Base-by-base conservation (phyloP, 2,888 invertebrate species). In the Ennomos quercinarius region DNA sequence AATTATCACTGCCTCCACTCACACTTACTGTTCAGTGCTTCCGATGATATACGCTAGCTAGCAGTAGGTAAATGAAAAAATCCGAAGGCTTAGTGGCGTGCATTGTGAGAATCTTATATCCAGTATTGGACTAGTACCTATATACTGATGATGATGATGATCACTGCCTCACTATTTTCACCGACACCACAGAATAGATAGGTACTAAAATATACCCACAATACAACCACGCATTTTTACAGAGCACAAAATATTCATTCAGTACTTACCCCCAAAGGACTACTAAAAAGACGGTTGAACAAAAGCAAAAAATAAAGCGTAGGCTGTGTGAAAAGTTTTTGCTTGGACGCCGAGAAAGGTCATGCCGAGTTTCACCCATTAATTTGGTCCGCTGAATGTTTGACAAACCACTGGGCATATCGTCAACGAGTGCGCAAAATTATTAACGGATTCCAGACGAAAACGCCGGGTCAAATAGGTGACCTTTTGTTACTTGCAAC, bases 321-420 rank as follows among this genome's bases (percentile, higher is more conserved):
- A 41, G 55, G 50, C 71, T 70, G 65, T 67, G 71, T 67, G 61
- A 68, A 71, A 78, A 77, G 70, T 80, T 81, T 80, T 78, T 77
- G 74, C 71, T 52, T 59, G 53, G 64, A 62, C 70, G 63, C 64
- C 74, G 72, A 72, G 66, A 72, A 71, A 65, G 68, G 67, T 60
- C 68, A 70, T 68, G 67, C 40, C 57, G 76, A 78, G 75, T 78
- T 78, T 69, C 17, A 59, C 62, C 72, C 73, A 81, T 80, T 77
- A 77, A 81, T 81, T 76, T 80, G 69, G 66, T 67, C 69, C 71
- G 68, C 64, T 66, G 74, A 66, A 77, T 74, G 69, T 78, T 80
- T 77, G 75, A 76, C 75, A 76, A 68, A 68, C 73, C 76, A 76
- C 66, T 74, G 72, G 67, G 64, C 68, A 70, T 72, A 64, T 72